Conservation (phyloP, 2,113 vertebrate species). For the Noctilio leporinus region DNA sequence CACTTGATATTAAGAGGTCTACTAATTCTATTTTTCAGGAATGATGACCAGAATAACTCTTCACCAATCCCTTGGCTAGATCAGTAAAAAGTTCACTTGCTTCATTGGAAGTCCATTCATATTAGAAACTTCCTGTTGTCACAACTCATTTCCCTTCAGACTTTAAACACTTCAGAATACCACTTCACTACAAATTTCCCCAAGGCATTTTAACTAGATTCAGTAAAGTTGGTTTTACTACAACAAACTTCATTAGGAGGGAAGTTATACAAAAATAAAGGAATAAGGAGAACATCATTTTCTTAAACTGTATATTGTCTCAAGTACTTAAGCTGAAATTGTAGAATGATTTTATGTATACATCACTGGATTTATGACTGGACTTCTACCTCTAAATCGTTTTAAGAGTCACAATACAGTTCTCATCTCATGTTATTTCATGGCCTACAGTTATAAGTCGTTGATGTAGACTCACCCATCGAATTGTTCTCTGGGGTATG, state of each 20-base stretch:
- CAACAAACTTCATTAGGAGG: background rate
- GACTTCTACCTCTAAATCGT: background rate
- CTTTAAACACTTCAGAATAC: background rate
- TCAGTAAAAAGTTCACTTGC: background rate
- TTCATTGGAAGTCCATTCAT: background rate
- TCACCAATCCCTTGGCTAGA: background rate
- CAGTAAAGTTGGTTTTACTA: background rate
- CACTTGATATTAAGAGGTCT: background rate
- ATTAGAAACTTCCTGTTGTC: background rate
- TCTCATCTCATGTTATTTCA: background rate
- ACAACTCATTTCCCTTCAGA: background rate
- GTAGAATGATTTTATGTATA: background rate
- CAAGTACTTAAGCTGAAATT: background rate
- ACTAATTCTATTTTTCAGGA: background rate
- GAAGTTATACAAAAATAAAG: background rate
- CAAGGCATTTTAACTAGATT: background rate
- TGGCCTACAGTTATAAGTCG: background rate
- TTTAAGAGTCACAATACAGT: background rate
- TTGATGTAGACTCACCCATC: background rate
- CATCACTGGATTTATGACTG: background rate
- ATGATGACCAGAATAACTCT: background rate
- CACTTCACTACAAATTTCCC: background rate
- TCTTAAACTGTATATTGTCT: background rate
- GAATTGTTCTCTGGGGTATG: background rate
- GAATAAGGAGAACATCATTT: background rate